Evolutionary conservation across 2,888 invertebrate species (phyloP).

Genomic region (Nomada lathburiana): DNA sequence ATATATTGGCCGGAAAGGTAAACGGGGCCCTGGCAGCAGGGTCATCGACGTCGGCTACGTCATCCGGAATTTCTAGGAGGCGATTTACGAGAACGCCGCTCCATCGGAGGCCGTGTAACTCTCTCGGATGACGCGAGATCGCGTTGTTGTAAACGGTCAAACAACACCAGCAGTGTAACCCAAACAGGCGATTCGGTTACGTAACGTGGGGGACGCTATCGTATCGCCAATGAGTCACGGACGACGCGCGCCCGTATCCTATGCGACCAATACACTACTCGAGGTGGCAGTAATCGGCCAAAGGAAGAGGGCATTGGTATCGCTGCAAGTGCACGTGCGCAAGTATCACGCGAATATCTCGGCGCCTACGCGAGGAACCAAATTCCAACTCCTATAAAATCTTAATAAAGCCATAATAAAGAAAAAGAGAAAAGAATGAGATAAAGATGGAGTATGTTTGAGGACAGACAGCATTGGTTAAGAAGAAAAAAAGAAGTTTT

Average conservation of each 20-base stretch:
- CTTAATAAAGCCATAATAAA: background rate
- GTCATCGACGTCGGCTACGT: conserved; percentile 38
- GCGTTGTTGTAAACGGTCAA: conserved; percentile 61
- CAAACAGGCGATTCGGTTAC: conserved; percentile 80
- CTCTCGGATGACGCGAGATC: conserved; percentile 46
- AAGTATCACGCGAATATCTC: background rate
- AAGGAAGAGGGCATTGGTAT: conserved; percentile 13
- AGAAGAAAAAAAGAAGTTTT: too few species aligned
- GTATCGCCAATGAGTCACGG: conserved; percentile 79
- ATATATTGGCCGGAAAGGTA: too few species aligned
- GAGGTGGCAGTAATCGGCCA: background rate
- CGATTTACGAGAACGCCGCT: conserved; percentile 41
- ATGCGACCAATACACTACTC: conserved; percentile 18
- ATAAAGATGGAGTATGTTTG: too few species aligned
- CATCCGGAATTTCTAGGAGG: conserved; percentile 42
- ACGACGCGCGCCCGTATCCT: conserved; percentile 69
- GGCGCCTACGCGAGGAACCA: background rate
- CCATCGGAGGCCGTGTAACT: conserved; percentile 23
- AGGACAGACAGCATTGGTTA: too few species aligned
- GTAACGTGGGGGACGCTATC: conserved; percentile 78
- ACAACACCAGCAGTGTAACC: conserved; percentile 76
- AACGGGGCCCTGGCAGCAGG: conserved; percentile 6
- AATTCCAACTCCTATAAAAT: too few species aligned
- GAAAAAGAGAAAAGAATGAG: background rate
- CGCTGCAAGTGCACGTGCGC: conserved; percentile 32